phyloP scores from a whole-genome alignment of 2,888 invertebrate species.

The Chrysolina haemoptera region DNA sequence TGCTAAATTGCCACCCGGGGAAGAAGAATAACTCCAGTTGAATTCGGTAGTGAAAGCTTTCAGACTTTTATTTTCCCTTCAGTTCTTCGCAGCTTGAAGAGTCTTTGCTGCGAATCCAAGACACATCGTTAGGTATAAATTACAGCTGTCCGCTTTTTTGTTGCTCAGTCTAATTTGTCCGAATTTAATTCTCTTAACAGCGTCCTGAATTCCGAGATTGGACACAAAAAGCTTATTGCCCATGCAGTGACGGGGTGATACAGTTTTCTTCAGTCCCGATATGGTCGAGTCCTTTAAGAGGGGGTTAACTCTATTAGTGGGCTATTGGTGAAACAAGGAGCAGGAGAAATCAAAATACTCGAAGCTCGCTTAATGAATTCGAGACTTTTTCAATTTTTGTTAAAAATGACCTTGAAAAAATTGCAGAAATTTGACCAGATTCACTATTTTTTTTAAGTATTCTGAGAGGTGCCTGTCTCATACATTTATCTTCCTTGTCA shows the following conservation, averaged over 20 bases:
- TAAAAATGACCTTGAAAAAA: no score
- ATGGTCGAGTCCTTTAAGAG: not conserved
- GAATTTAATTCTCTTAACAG: not conserved
- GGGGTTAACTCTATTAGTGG: no score
- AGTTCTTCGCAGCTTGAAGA: conserved; percentile 8
- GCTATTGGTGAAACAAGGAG: no score
- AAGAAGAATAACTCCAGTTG: conserved; percentile 32
- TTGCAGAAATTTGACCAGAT: no score
- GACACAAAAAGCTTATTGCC: not conserved
- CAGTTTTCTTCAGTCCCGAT: not conserved
- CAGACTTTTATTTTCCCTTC: conserved; percentile 34
- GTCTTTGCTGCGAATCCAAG: conserved; percentile 4
- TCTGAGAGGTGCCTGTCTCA: no score
- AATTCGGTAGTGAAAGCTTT: conserved; percentile 31
- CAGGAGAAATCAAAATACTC: no score
- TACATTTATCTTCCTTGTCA: no score
- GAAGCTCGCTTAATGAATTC: no score
- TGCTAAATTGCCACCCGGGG: not conserved
- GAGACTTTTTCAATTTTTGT: no score
- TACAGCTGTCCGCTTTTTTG: conserved; percentile 11
- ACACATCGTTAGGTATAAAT: conserved; percentile 14
- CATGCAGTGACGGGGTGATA: not conserved
- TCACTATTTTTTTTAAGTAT: no score
- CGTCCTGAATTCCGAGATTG: not conserved
- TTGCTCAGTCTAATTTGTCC: not conserved